Evolutionary conservation across 2,113 vertebrate genomes (phyloP).

Genomic region (Meles meles): DNA sequence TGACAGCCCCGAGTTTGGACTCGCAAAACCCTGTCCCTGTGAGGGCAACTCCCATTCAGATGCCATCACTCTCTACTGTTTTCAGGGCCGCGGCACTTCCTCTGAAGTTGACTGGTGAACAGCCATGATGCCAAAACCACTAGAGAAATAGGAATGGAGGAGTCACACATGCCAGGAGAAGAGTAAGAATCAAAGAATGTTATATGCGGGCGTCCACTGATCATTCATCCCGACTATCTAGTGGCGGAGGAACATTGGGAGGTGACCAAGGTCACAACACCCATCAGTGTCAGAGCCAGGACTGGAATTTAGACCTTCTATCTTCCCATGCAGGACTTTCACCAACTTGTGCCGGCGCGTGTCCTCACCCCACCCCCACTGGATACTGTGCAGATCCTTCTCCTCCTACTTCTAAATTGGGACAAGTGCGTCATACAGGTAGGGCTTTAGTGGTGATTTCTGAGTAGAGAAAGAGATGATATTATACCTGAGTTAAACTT

Average conservation of each 20-base stretch:
- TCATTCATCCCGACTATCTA: not conserved
- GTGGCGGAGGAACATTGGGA: not conserved
- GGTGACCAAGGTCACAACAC: not conserved
- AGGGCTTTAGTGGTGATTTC: not conserved
- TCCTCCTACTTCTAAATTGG: not conserved
- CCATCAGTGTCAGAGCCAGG: not conserved
- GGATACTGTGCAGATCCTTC: not conserved
- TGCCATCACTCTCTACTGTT: not conserved
- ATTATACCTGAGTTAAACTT: not conserved
- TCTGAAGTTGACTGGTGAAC: not conserved
- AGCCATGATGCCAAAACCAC: not conserved
- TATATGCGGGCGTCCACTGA: not conserved
- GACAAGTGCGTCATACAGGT: not conserved
- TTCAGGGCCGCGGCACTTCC: not conserved
- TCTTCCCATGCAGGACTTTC: not conserved
- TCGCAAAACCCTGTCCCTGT: not conserved
- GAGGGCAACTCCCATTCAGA: not conserved
- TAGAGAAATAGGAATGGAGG: not conserved
- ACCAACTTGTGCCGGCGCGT: no score
- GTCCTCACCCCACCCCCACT: rapidly evolving
- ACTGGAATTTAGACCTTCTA: not conserved
- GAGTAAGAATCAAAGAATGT: not conserved
- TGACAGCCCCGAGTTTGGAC: not conserved
- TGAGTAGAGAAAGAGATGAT: not conserved
- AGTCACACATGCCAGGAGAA: not conserved